A percentile compares a stretch with the other conserved stretches of the same genome.
These are phyloP conservation scores for Catocala nupta DNA, from an alignment of 2,888 invertebrate species.

Conservation along the genomic window DNA sequence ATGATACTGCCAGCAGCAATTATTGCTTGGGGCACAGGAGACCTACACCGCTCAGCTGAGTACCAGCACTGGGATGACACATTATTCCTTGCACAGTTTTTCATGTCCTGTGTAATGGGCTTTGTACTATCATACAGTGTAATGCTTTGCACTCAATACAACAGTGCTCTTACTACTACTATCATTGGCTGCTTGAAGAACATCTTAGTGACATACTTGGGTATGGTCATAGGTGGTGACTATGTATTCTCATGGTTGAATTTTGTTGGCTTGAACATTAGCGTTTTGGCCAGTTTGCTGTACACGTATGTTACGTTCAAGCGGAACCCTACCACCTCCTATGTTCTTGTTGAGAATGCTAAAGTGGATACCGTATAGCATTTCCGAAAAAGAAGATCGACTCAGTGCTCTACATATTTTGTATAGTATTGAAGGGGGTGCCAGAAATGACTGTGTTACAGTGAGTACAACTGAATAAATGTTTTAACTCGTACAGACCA, in stretches of 20 bases:
- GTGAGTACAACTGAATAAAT: conserved; percentile 31
- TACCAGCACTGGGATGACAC: conserved; percentile 92
- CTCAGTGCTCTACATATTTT: conserved; percentile 58
- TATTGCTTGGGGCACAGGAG: conserved; percentile 92
- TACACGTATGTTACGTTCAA: conserved; percentile 96
- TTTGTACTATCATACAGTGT: conserved; percentile 98
- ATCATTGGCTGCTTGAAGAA: conserved; percentile 99
- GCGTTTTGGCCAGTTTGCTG: conserved; percentile 94
- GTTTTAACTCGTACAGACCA: conserved; percentile 32
- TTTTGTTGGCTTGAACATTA: conserved; percentile 98
- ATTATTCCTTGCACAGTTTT: conserved; percentile 93
- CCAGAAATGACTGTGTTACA: conserved; percentile 69
- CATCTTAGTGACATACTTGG: conserved; percentile 98
- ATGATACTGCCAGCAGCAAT: conserved; percentile 93
- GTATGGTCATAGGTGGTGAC: conserved; percentile 99
- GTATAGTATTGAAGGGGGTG: conserved; percentile 66
- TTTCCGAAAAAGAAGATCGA: conserved; percentile 54
- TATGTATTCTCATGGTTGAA: conserved; percentile 98
- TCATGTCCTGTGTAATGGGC: conserved; percentile 98
- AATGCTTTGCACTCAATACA: conserved; percentile 97
- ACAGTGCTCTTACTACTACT: conserved; percentile 99
- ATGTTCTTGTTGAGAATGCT: conserved; percentile 67
- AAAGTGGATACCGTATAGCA: conserved; percentile 80
- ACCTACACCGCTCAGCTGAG: conserved; percentile 89
- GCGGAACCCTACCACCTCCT: conserved; percentile 81